Evolutionary conservation across 2,113 vertebrate genomes (phyloP), one percentile per base, ranked within the genome.

Genomic region (Aphelocoma coerulescens): DNA sequence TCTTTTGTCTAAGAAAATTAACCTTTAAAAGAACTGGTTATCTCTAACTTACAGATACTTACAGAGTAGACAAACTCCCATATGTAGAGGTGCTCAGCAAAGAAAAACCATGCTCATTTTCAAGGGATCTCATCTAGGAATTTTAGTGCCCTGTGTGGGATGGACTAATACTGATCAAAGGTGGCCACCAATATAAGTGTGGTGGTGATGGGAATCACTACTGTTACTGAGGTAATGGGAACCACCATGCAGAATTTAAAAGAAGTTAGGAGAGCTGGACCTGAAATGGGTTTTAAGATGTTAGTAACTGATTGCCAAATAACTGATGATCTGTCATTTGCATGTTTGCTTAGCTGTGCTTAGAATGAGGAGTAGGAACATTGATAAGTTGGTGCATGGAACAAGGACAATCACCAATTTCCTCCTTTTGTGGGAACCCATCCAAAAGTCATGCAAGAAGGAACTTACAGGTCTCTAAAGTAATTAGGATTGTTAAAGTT

Each of bases 131-230:
- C 8, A 22, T 15, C 10, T 67, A 59, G 14, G 30, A 75, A 35
- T 9, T 78, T 63, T 11, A 57, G 4, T 28, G 7, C 0, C 3
- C 9, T 54, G 3, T 67, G 8, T 30, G 27, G 13, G 9, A 63
- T 2, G 1, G 10, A 30, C 33, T 46, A 62, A 13, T 49, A 49
- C 0, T 1, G 20, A 65, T 20, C 20, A 48, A 71, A 19, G 3
- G 14, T 67, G 10, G 11, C 8, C 24, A 46, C 6, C 4, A 27
- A 2, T n/a, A 1, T 21, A 32, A n/a, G 4, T 17, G 22, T 74
- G 33, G 6, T 81, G 23, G 12, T 65, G 21, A 43, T 28, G 7
- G 14, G 19, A 92, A 44, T 44, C 16, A 26, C 3, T 5, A 19
- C 5, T 26, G 9, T 57, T 67, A 28, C 6, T 41, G 28, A 7